These are phyloP conservation scores for Rousettus leschenaultii DNA, from an alignment of 2,113 vertebrate genomes.

Conservation along the genomic window DNA sequence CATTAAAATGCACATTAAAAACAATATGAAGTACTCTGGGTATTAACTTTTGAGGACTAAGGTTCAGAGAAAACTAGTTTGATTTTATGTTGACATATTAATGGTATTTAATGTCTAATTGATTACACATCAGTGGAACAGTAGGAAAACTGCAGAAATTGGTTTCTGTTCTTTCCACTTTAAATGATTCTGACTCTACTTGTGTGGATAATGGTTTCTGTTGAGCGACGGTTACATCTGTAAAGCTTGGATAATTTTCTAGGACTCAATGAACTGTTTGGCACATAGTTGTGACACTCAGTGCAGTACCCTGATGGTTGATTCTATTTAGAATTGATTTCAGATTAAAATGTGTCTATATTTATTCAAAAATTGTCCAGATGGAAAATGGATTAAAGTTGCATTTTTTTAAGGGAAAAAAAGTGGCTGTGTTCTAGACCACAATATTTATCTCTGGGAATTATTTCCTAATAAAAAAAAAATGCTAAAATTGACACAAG, in stretches of 20 bases:
- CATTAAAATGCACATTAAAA: neutral
- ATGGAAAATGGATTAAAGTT: slow-evolving; percentile 39
- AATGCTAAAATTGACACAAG: slow-evolving; percentile 18
- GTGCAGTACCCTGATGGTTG: neutral
- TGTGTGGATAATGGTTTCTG: neutral
- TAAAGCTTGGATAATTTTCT: slow-evolving; percentile 41
- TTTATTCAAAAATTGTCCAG: slow-evolving; percentile 66
- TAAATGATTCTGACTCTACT: neutral
- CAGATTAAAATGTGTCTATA: slow-evolving; percentile 36
- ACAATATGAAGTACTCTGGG: neutral
- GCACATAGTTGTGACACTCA: neutral
- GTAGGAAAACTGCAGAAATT: neutral
- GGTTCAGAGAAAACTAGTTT: neutral
- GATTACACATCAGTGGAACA: neutral
- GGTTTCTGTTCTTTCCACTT: neutral
- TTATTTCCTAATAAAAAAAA: slow-evolving; percentile 50
- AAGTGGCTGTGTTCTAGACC: neutral
- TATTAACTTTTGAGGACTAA: slow-evolving; percentile 11
- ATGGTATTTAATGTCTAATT: neutral
- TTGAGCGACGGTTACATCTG: neutral
- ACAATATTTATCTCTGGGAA: slow-evolving; percentile 65
- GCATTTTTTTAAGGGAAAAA: slow-evolving; percentile 17
- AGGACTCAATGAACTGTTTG: slow-evolving; percentile 40
- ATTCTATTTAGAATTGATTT: slow-evolving; percentile 42
- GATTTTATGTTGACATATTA: neutral